These are phyloP conservation scores for Cichladusa arquata DNA, from an alignment of 2,113 vertebrate genomes.

Conservation along the genomic window DNA sequence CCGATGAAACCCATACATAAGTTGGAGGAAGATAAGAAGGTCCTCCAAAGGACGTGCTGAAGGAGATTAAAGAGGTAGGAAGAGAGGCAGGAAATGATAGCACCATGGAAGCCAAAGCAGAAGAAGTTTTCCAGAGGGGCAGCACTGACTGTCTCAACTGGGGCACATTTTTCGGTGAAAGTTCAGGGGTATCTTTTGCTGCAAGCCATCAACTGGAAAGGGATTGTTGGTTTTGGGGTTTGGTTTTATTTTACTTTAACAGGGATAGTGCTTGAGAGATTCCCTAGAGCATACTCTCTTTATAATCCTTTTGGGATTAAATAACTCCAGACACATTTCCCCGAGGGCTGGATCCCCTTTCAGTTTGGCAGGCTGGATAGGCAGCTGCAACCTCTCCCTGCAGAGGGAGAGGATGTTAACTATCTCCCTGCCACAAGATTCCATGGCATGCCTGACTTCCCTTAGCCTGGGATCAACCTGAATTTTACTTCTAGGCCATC, in stretches of 20 bases:
- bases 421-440: constrained; percentile 8
- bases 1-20: neutral
- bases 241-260: constrained; percentile 28
- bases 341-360: constrained; percentile 52
- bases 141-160: rapidly evolving
- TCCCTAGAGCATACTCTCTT: constrained; percentile 31
- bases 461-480: neutral
- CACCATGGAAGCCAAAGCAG: constrained; percentile 16
- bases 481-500: neutral
- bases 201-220: neutral
- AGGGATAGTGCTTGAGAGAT: constrained; percentile 3
- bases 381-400: constrained; percentile 50
- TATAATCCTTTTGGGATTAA: constrained; percentile 68
- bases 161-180: neutral
- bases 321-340: constrained; percentile 62
- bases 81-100: constrained; percentile 43
- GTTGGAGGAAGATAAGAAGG: constrained; percentile 54
- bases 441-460: neutral
- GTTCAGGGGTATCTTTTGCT: constrained; percentile 13
- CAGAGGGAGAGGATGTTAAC: constrained; percentile 36
- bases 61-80: constrained; percentile 52
- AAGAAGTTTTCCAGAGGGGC: neutral
- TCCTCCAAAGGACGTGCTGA: neutral
- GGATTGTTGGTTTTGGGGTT: neutral
- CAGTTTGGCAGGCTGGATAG: constrained; percentile 58